Conservation (phyloP, 2,888 invertebrate species). For the Erebia palarica region DNA sequence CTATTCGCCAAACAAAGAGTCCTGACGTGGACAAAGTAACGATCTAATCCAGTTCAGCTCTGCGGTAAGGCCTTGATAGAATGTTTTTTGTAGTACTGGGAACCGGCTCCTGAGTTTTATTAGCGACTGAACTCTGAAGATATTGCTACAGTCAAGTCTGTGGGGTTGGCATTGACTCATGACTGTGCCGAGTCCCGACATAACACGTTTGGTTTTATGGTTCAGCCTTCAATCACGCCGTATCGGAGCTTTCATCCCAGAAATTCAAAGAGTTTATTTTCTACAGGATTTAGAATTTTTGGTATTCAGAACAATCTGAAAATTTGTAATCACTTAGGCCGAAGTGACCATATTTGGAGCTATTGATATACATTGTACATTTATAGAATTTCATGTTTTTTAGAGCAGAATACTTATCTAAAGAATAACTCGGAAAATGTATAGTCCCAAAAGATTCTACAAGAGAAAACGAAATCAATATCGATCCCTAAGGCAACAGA, state of each 20-base stretch:
- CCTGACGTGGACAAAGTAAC: conserved; percentile 10
- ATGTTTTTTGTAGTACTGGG: conserved; percentile 36
- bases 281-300: too few relatives aligned
- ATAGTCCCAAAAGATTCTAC: conserved; percentile 28
- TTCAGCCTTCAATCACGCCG: neutral
- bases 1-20: conserved; percentile 2
- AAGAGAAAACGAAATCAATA: conserved; percentile 27
- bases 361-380: neutral
- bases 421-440: conserved; percentile 16
- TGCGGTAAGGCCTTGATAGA: conserved; percentile 32
- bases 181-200: neutral
- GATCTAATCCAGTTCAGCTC: conserved; percentile 13
- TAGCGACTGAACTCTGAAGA: conserved; percentile 35
- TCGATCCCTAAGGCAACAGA: conserved; percentile 29
- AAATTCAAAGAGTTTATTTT: too few relatives aligned
- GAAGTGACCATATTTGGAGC: too few relatives aligned
- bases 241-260: neutral
- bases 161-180: neutral
- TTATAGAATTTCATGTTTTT: neutral
- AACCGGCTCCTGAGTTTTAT: conserved; percentile 38
- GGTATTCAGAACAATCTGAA: too few relatives aligned
- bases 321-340: too few relatives aligned
- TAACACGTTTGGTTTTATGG: neutral
- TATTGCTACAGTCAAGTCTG: conserved; percentile 24
- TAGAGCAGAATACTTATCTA: conserved; percentile 2